phyloP scores from a whole-genome alignment of 1,140 invertebrate species.

The Drosophila auraria region DNA sequence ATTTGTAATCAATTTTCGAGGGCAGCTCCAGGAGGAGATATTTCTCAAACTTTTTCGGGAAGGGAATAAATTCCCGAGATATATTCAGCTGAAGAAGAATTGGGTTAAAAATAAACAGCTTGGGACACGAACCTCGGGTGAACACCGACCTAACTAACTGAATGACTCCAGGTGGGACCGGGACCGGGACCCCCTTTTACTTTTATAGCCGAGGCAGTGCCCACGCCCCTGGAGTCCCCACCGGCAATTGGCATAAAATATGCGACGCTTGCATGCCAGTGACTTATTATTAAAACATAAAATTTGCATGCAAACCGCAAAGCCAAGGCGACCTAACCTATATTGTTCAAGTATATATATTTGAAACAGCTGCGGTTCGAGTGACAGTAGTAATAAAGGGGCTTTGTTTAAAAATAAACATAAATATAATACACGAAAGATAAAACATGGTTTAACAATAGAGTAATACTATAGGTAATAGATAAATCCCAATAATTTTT shows the following conservation, averaged over 20 bases:
- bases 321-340: constrained; percentile 46
- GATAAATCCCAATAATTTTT: too few species aligned
- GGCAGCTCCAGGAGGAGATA: constrained; percentile 8
- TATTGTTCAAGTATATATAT: constrained; percentile 24
- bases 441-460: too few species aligned
- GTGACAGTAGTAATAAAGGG: constrained; percentile 14
- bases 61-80: neutral
- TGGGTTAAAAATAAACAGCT: constrained; percentile 51
- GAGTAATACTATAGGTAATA: too few species aligned
- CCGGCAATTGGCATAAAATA: constrained; percentile 77
- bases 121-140: constrained; percentile 26
- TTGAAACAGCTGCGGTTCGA: constrained; percentile 11
- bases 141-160: constrained; percentile 17
- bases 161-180: constrained; percentile 28
- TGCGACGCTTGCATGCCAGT: constrained; percentile 76
- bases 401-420: too few species aligned
- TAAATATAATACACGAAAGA: too few species aligned
- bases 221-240: neutral
- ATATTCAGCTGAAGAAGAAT: constrained; percentile 29
- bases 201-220: neutral
- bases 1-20: constrained; percentile 26
- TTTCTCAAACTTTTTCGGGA: neutral
- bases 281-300: constrained; percentile 83
- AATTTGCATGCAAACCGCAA: constrained; percentile 79
- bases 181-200: neutral